Base-by-base conservation (phyloP, 2,113 vertebrate genomes). In the Equus quagga region DNA sequence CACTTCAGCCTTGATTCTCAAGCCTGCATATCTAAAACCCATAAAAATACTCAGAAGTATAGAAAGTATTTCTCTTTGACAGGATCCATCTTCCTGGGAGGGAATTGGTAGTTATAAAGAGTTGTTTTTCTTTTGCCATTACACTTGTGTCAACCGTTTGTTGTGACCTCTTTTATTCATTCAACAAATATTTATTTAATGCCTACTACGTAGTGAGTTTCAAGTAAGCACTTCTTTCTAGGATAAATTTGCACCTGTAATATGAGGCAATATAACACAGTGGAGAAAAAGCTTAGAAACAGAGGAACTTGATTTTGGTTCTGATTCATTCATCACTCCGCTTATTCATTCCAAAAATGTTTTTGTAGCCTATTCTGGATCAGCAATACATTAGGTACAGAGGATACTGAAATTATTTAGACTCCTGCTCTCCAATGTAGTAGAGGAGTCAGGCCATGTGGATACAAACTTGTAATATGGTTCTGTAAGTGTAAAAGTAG, bases 221-320 rank as follows among this genome's bases (percentile, higher is more conserved):
- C 46, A 82, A 58, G 24, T 69, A 51, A 91, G 12, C 28, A 28
- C 19, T 90, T 44, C 28, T 70, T 65, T 92, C 65, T 69, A 21
- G 18, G 44, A 78, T 33, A 90, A 56, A 33, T 65, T 69, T 76
- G 3, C 10, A 46, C 18, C 31, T 72, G 44, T 93, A 88, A 31
- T 58, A 79, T 31, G 64, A 91, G n/a, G 4, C 36, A 62, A 10
- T 28, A 24, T 58, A 54, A n/a, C 5, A 62, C 44, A 80, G 12
- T 56, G 69, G 5, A 89, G 28, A n/a, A 49, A 86, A 64, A 5
- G 0, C 17, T 83, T 93, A 19, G 26, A 31, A 41, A 36, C 21
- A 91, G 64, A 60, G n/a, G 31, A 93, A 83, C 8, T 73, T 36
- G 23, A 82, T 91, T 95, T 62, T 64, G n/a, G 31, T 87, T 97